Evolutionary conservation across 2,797 vertebrate species (phyloP).

Genomic region (Nannoperca australis): DNA sequence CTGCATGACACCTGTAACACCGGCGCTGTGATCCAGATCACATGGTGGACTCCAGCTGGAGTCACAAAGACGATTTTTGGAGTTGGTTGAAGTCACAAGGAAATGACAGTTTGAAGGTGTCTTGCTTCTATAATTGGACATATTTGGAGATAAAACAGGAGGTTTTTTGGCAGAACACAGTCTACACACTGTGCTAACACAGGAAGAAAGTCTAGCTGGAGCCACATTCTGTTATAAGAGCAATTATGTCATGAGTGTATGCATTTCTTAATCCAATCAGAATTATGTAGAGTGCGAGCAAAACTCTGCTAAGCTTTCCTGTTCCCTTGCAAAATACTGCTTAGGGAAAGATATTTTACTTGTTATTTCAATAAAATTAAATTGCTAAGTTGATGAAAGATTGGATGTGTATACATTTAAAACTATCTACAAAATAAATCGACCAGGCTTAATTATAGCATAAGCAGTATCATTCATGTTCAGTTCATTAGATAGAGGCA

Average conservation of each 20-base stretch:
- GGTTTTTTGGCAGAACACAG: conserved; percentile 45
- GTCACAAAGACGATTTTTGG: conserved; percentile 11
- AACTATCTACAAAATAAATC: not conserved
- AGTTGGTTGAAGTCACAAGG: conserved; percentile 36
- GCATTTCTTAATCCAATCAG: conserved; percentile 21
- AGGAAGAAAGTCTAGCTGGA: conserved; percentile 12
- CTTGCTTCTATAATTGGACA: conserved; percentile 29
- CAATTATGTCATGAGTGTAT: conserved; percentile 12
- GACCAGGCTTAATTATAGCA: not conserved
- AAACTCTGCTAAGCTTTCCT: not conserved
- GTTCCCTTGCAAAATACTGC: not conserved
- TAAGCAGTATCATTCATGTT: not conserved
- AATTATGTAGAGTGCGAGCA: not conserved
- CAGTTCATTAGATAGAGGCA: not conserved
- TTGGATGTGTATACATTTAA: not conserved
- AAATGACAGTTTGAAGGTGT: conserved; percentile 36
- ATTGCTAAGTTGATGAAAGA: not conserved
- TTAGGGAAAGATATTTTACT: not conserved
- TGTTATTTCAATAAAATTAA: not conserved
- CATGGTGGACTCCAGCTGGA: conserved; percentile 35
- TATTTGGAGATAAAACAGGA: conserved; percentile 42
- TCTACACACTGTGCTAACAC: conserved; percentile 5
- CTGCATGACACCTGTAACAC: conserved; percentile 38
- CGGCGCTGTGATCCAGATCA: conserved; percentile 54
- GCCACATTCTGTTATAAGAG: not conserved